Evolutionary conservation across 2,888 invertebrate genomes (phyloP), one percentile per base, ranked within the genome.

Genomic region (Polyploca ridens): DNA sequence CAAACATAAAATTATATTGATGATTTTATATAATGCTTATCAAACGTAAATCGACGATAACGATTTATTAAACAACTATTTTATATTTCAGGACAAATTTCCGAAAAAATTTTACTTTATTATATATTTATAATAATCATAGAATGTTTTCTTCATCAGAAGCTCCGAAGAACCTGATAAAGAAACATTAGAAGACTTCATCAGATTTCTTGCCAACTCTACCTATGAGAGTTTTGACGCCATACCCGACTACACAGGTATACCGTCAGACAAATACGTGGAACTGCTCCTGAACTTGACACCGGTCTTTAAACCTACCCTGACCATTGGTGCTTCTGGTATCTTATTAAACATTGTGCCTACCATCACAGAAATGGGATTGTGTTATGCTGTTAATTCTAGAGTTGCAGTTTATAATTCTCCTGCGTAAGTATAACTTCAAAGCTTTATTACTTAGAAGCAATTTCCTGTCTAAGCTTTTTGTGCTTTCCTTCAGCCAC

Each of bases 331-430:
- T 59, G 95, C 95, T 44, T 85, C 94, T 0, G 94, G 94, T 0
- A 88, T 94, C 62, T 83, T 83, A 66, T 84, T 95, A 74, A 85
- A 86, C 57, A 87, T 96, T n/a, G 90, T 95, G 58, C 94, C 95
- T 11, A 95, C 95, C 0, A 85, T 96, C 11, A 96, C 96, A 0
- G 97, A 97, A 83, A 95, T 96, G 92, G 97, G 97, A 2, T 84
- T 96, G 65, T 97, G 97, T 73, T 96, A 96, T 81, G 91, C 96
- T 33, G 95, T 96, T 62, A 96, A 96, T 80, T 96, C 96, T 0
- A 90, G 95, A 74, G 92, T 95, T 41, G 96, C 96, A 0, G 83
- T 94, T 11, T 96, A 95, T 77, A 95, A 94, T 80, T 94, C 95
- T 11, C 94, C 94, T 0, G 76, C 82, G 95, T 95, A 85, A 93